These are phyloP conservation scores for Enteromius trimaculatus DNA, from an alignment of 2,797 vertebrate species.

Conservation along the genomic window DNA sequence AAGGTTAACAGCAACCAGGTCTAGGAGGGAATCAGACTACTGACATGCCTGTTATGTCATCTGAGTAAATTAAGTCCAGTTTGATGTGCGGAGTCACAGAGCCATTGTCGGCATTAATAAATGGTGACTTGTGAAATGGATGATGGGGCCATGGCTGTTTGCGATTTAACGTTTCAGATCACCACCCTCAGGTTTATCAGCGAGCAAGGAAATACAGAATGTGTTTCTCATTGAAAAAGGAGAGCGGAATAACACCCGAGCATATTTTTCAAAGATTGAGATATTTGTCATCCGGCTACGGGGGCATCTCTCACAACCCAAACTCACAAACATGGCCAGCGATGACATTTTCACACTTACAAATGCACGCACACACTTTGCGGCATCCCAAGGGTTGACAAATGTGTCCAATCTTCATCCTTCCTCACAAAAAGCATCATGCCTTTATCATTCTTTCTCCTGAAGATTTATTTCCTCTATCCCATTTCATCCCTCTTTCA, in stretches of 20 bases:
- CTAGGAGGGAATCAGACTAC: not conserved
- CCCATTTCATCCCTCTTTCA: constrained; percentile 36
- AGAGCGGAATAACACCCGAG: constrained; percentile 19
- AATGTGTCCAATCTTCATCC: constrained; percentile 47
- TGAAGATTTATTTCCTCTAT: constrained; percentile 40
- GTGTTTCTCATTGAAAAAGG: constrained; percentile 22
- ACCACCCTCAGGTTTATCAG: constrained; percentile 29
- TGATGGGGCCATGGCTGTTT: not conserved
- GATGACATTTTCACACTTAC: constrained; percentile 33
- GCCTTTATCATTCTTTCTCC: constrained; percentile 38
- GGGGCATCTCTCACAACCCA: constrained; percentile 24
- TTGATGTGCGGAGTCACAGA: constrained; percentile 34
- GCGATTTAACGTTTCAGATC: constrained; percentile 35
- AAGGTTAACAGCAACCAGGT: constrained; percentile 27
- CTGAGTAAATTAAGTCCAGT: not conserved
- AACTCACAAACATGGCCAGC: constrained; percentile 30
- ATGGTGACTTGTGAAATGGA: constrained; percentile 18
- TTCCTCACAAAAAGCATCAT: constrained; percentile 45
- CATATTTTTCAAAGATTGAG: constrained; percentile 54
- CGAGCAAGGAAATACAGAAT: not conserved
- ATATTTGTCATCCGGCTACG: constrained; percentile 53
- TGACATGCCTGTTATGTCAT: constrained; percentile 36
- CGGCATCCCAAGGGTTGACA: constrained; percentile 46
- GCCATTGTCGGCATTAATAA: constrained; percentile 7
- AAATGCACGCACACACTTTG: constrained; percentile 18